Percentiles rank a stretch among this genome's conserved stretches.
These are phyloP conservation scores for Phylloscopus trochiloides DNA, from an alignment of 2,113 vertebrate species.

Conservation along the genomic window DNA sequence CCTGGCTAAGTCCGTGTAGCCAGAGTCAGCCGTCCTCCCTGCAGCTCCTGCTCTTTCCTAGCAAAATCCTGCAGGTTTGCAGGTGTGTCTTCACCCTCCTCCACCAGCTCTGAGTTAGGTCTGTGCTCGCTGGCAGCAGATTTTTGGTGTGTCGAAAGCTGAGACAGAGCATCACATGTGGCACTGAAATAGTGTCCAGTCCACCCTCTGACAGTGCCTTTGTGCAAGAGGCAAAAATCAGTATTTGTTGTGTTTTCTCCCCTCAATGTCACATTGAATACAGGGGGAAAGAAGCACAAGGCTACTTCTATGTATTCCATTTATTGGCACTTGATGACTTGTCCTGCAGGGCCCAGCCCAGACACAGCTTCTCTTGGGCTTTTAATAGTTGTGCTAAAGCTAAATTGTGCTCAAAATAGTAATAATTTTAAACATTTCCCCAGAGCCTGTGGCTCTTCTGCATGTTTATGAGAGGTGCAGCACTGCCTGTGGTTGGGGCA, in stretches of 20 bases:
- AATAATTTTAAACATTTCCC: not conserved
- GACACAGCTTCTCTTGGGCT: not conserved
- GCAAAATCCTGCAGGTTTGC: not conserved
- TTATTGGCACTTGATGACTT: not conserved
- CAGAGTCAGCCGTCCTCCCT: not conserved
- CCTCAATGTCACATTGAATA: not conserved
- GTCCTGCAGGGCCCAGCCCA: not conserved
- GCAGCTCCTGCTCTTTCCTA: not conserved
- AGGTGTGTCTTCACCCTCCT: not conserved
- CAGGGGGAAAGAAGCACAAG: not conserved
- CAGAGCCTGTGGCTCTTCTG: not conserved
- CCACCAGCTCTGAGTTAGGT: not conserved
- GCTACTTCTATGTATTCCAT: not conserved
- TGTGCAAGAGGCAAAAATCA: not conserved
- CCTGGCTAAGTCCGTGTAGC: fast-evolving
- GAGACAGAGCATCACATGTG: not conserved
- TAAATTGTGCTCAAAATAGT: not conserved
- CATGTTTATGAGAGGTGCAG: not conserved
- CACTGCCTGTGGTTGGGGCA: fast-evolving
- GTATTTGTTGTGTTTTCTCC: not conserved
- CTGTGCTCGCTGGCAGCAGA: fast-evolving
- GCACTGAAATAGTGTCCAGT: not conserved
- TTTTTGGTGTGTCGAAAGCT: not conserved
- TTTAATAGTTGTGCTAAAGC: conserved; percentile 5
- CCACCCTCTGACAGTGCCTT: not conserved